A percentile compares a stretch with the other conserved stretches of the same genome.
These are phyloP conservation scores for Monochamus saltuarius DNA, from an alignment of 1,140 invertebrate genomes.

Conservation along the genomic window DNA sequence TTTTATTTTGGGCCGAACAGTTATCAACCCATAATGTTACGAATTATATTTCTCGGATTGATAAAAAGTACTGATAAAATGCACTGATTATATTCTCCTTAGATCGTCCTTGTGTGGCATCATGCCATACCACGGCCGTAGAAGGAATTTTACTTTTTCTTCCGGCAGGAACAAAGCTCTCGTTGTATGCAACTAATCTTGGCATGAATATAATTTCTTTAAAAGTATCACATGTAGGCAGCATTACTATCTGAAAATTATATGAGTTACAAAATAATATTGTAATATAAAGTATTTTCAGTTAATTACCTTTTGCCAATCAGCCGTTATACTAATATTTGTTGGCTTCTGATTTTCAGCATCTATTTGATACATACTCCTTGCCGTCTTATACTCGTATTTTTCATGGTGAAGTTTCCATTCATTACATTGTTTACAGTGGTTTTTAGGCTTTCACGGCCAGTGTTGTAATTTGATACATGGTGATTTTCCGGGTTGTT, in stretches of 20 bases:
- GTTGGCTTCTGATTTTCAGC: slow-evolving; percentile 1
- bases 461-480: too few species aligned
- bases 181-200: slow-evolving; percentile 29
- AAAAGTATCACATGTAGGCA: slow-evolving; percentile 24
- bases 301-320: slow-evolving; percentile 8
- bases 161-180: slow-evolving; percentile 26
- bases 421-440: slow-evolving; percentile 10
- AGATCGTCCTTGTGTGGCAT: slow-evolving; percentile 27
- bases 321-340: slow-evolving; percentile 3
- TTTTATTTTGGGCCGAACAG: slow-evolving; percentile 32
- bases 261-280: too few species aligned
- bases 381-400: slow-evolving; percentile 12
- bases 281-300: not conserved
- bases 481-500: too few species aligned
- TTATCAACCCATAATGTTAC: slow-evolving; percentile 38
- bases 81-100: slow-evolving; percentile 32
- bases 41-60: slow-evolving; percentile 6
- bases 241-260: slow-evolving; percentile 25
- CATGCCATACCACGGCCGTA: slow-evolving; percentile 29
- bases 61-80: slow-evolving; percentile 29
- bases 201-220: slow-evolving; percentile 30
- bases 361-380: slow-evolving; percentile 8
- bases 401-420: slow-evolving; percentile 7
- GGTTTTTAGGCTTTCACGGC: too few species aligned
- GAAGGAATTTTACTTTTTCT: slow-evolving; percentile 11